Percentiles rank a stretch among this genome's conserved stretches.
These are phyloP conservation scores for Drymodes brunneopygia DNA, from an alignment of 2,113 vertebrate species.

Conservation along the genomic window DNA sequence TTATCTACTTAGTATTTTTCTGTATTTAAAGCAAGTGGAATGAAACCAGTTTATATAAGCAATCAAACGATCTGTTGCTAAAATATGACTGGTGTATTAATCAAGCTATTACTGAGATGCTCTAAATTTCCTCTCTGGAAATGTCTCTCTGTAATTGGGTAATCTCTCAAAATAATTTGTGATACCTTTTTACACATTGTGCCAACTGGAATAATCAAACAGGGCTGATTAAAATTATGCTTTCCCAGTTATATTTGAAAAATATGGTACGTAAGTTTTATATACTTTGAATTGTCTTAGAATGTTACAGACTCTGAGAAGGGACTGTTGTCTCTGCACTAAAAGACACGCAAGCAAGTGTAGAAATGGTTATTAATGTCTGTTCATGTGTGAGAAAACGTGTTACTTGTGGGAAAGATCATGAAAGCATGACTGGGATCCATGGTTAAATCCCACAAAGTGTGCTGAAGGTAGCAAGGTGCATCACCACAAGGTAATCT, in stretches of 20 bases:
- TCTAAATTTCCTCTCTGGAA: constrained; percentile 42
- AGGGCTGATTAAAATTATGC: neutral
- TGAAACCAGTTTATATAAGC: constrained; percentile 4
- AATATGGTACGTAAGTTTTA: neutral
- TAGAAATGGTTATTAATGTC: neutral
- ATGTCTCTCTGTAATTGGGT: constrained; percentile 27
- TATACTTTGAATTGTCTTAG: neutral
- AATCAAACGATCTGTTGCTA: neutral
- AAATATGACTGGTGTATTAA: constrained; percentile 38
- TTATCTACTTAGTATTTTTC: neutral
- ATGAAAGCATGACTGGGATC: neutral
- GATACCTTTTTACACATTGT: constrained; percentile 2
- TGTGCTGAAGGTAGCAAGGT: neutral
- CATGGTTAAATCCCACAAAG: neutral
- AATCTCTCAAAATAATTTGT: constrained; percentile 59
- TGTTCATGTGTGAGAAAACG: neutral
- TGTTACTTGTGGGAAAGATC: neutral
- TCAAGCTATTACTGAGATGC: constrained; percentile 16
- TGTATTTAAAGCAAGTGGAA: constrained; percentile 9
- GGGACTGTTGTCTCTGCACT: neutral
- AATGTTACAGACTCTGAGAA: neutral
- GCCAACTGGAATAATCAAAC: constrained; percentile 31
- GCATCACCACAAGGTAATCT: neutral
- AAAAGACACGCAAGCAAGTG: neutral
- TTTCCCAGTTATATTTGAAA: neutral